Evolutionary conservation across 2,888 invertebrate species (phyloP).

Genomic region (Dryobotodes eremita): DNA sequence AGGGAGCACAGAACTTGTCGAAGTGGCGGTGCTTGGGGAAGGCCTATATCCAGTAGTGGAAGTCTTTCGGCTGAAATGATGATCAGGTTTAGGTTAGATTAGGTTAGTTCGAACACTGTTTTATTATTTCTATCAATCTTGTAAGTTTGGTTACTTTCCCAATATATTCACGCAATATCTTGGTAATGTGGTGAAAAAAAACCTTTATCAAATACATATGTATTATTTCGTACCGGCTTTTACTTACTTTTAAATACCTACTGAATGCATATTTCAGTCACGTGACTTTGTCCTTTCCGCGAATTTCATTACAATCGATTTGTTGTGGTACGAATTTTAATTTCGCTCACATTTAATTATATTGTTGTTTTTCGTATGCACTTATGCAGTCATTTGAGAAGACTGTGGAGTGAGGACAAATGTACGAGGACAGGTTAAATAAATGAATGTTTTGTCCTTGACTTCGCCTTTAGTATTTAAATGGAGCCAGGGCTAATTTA

Average conservation of each 20-base stretch:
- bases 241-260: background rate
- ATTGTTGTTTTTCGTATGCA: conserved; percentile 28
- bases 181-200: background rate
- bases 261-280: conserved; percentile 29
- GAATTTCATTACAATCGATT: conserved; percentile 56
- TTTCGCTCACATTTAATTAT: conserved; percentile 32
- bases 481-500: conserved; percentile 17
- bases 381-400: conserved; percentile 18
- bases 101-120: background rate
- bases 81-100: background rate
- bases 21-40: too few species aligned
- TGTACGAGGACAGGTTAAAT: conserved; percentile 8
- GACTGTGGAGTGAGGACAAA: conserved; percentile 8
- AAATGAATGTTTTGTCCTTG: conserved; percentile 14
- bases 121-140: background rate
- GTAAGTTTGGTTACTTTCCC: conserved; percentile 5
- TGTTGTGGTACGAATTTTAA: conserved; percentile 50
- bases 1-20: too few species aligned
- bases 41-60: too few species aligned
- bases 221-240: background rate
- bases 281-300: conserved; percentile 37
- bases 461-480: background rate
- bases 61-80: too few species aligned
- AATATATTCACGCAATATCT: background rate
- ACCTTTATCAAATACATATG: background rate